Percentiles rank a stretch among this genome's conserved stretches.
These are phyloP conservation scores for Brachyalestes nurse DNA, from an alignment of 2,797 vertebrate species.

Conservation along the genomic window DNA sequence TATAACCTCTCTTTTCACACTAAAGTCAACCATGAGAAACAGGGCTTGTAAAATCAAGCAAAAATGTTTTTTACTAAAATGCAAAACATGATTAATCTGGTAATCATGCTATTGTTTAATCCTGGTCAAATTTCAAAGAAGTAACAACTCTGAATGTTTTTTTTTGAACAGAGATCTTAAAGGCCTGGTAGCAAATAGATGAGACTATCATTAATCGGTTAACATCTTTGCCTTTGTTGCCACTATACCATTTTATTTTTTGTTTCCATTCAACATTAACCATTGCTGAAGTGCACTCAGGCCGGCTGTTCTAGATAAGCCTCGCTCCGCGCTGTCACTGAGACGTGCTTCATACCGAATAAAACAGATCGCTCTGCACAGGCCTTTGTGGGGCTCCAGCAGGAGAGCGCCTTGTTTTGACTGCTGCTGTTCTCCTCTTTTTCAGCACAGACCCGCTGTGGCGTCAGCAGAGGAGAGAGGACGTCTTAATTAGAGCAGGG, in stretches of 20 bases:
- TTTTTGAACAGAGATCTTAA: too few species aligned
- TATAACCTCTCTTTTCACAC: background rate
- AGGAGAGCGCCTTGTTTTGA: conserved; percentile 54
- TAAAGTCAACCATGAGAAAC: background rate
- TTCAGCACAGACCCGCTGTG: conserved; percentile 67
- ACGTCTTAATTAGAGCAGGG: conserved; percentile 77
- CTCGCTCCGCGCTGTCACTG: conserved; percentile 29
- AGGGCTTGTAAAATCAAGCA: too few species aligned
- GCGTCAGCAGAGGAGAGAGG: conserved; percentile 76
- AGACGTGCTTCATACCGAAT: conserved; percentile 31
- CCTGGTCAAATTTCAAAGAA: too few species aligned
- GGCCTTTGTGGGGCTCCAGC: conserved; percentile 28
- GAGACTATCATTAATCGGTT: too few species aligned
- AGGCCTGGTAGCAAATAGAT: too few species aligned
- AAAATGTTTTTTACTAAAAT: too few species aligned
- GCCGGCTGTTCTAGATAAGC: conserved; percentile 42
- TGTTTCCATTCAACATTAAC: background rate
- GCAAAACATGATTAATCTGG: too few species aligned
- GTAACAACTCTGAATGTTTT: too few species aligned
- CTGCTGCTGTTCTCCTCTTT: conserved; percentile 56
- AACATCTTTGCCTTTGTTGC: too few species aligned
- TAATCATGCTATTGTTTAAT: too few species aligned
- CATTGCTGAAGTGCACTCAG: conserved; percentile 21
- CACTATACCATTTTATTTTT: background rate
- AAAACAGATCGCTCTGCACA: conserved; percentile 34